phyloP scores from a whole-genome alignment of 2,888 invertebrate genomes.

The Eledona agricola region DNA sequence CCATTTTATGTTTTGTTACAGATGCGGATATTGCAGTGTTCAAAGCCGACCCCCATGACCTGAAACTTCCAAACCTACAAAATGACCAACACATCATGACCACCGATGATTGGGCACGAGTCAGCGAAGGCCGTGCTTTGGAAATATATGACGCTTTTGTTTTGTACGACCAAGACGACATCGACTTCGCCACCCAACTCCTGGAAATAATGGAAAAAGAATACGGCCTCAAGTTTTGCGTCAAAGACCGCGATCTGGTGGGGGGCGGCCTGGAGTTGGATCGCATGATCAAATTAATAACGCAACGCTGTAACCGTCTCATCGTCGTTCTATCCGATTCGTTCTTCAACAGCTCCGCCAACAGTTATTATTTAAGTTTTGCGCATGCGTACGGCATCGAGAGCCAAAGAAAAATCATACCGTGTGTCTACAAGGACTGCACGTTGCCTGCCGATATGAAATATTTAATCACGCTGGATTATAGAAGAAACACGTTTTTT shows the following conservation, averaged over 20 bases:
- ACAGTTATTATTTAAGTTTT: constrained; percentile 80
- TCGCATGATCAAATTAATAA: constrained; percentile 76
- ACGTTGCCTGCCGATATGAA: too few relatives aligned
- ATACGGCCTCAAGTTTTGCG: constrained; percentile 74
- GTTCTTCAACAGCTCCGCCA: constrained; percentile 80
- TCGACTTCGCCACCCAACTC: constrained; percentile 73
- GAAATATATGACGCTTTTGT: constrained; percentile 82
- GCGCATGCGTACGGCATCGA: constrained; percentile 81
- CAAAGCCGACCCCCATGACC: constrained; percentile 38
- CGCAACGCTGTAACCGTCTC: constrained; percentile 79
- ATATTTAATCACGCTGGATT: too few relatives aligned
- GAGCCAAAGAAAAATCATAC: too few relatives aligned
- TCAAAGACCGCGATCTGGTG: constrained; percentile 76
- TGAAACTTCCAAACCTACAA: constrained; percentile 42
- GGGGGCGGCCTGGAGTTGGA: constrained; percentile 77
- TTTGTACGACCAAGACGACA: constrained; percentile 77
- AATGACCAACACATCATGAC: constrained; percentile 54
- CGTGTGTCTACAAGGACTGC: too few relatives aligned
- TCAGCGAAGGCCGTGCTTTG: constrained; percentile 49
- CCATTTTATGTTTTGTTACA: constrained; percentile 37
- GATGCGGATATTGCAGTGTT: constrained; percentile 49
- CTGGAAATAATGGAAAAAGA: constrained; percentile 70
- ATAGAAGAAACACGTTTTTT: too few relatives aligned
- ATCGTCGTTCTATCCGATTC: constrained; percentile 81
- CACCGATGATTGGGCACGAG: constrained; percentile 52